Evolutionary conservation across 2,113 vertebrate genomes (phyloP).

Genomic region (Pangasianodon gigas): DNA sequence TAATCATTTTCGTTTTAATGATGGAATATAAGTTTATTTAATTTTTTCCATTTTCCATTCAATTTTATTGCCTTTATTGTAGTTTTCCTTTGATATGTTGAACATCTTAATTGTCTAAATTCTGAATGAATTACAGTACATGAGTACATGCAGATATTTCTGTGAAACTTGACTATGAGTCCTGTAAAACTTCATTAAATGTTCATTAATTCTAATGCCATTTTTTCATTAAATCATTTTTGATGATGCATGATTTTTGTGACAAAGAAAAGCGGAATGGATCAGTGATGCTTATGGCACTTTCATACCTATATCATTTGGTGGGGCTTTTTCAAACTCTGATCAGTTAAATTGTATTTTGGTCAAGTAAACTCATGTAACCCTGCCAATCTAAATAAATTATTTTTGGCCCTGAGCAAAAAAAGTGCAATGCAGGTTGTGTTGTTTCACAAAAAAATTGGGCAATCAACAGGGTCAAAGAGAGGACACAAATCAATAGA

Average conservation of each 20-base stretch:
- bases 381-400: background rate
- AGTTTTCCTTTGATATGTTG: background rate
- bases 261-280: background rate
- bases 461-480: background rate
- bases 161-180: background rate
- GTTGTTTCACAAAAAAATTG: background rate
- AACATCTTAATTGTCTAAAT: background rate
- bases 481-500: background rate
- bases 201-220: background rate
- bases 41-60: background rate
- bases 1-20: background rate
- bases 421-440: background rate
- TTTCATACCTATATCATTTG: background rate
- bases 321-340: background rate
- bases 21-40: background rate
- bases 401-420: background rate
- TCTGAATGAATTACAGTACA: background rate
- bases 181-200: background rate
- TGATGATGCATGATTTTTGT: background rate
- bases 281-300: background rate
- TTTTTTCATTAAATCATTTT: background rate
- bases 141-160: background rate
- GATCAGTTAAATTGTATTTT: background rate
- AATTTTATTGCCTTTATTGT: background rate
- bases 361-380: background rate